Percentiles rank a stretch among this genome's conserved stretches.
Evolutionary conservation across 2,113 vertebrate genomes (phyloP).

Genomic region (Desmodus rotundus): DNA sequence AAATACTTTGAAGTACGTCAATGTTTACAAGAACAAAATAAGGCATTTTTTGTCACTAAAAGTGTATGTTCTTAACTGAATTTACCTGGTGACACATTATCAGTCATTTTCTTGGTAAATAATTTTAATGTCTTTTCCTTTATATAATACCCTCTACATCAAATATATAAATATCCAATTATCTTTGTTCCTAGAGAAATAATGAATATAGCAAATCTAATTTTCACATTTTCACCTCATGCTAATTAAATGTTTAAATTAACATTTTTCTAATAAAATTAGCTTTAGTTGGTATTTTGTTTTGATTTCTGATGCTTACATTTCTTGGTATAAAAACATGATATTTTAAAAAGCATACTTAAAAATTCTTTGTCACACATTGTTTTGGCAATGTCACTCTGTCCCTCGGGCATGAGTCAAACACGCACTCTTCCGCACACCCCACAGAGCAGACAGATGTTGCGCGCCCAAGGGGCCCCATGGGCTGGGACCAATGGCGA

Average conservation of each 20-base stretch:
- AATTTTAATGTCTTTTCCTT: background rate
- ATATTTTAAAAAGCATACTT: background rate
- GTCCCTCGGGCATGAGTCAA: background rate
- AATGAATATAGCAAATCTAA: background rate
- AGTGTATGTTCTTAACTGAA: background rate
- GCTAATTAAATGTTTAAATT: background rate
- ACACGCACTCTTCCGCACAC: fast-evolving
- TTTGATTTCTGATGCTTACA: background rate
- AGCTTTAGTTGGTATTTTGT: background rate
- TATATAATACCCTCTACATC: background rate
- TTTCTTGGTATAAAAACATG: background rate
- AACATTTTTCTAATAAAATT: background rate
- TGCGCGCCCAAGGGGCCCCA: fast-evolving
- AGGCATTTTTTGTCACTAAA: background rate
- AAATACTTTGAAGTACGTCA: background rate
- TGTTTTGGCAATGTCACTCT: background rate
- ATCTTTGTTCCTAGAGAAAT: background rate
- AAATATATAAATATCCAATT: background rate
- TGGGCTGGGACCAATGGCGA: fast-evolving
- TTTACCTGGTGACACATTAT: background rate
- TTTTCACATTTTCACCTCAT: background rate
- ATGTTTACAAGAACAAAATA: background rate
- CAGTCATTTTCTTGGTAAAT: background rate
- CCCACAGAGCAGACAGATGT: fast-evolving
- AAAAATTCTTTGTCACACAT: background rate